A percentile compares a stretch with the other conserved stretches of the same genome.
Evolutionary conservation across 2,113 vertebrate species (phyloP).

Genomic region (Parus major): DNA sequence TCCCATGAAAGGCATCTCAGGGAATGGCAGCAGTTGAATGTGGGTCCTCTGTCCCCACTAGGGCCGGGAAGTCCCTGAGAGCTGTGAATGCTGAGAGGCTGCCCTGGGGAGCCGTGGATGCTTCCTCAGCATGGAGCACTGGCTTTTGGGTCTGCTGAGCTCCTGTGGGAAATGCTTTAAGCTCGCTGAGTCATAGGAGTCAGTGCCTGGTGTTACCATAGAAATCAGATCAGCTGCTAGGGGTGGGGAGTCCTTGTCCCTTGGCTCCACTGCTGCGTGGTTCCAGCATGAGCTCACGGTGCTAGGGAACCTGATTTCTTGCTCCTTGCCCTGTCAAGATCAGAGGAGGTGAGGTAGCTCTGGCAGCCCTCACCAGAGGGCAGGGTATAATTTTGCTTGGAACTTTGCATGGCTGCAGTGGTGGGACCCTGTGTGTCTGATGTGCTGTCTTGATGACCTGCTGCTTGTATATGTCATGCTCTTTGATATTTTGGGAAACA

Average conservation of each 20-base stretch:
- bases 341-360: not conserved
- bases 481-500: not conserved
- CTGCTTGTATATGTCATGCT: constrained; percentile 32
- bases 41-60: not conserved
- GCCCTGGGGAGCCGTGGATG: not conserved
- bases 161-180: not conserved
- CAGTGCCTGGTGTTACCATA: constrained; percentile 36
- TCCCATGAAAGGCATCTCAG: not conserved
- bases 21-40: not conserved
- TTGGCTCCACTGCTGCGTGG: not conserved
- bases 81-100: not conserved
- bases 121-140: not conserved
- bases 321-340: not conserved
- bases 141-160: not conserved
- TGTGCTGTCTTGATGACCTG: not conserved
- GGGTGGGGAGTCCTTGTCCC: constrained; percentile 40
- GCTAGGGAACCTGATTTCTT: not conserved
- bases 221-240: constrained; percentile 58
- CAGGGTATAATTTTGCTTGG: not conserved
- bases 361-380: not conserved
- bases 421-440: not conserved
- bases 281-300: constrained; percentile 25
- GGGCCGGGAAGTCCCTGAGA: not conserved
- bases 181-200: constrained; percentile 13
- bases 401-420: not conserved